These are phyloP conservation scores for Arge pagana DNA, from an alignment of 2,888 invertebrate species.

Conservation along the genomic window DNA sequence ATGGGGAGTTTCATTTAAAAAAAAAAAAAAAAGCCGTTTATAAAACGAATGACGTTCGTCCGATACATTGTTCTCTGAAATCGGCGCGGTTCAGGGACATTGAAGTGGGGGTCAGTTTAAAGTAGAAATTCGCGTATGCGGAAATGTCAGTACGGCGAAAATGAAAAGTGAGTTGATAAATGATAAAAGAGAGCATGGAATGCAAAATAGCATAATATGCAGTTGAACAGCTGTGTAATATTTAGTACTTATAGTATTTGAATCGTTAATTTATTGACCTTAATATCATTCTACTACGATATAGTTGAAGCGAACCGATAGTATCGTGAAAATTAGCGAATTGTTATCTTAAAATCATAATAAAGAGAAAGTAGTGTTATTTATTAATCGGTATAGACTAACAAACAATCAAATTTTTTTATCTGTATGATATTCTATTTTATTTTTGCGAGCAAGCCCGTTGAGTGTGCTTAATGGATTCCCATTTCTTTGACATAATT, in stretches of 20 bases:
- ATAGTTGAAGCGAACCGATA: constrained; percentile 6
- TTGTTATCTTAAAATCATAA: constrained; percentile 40
- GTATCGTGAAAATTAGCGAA: constrained; percentile 40
- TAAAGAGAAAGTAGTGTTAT: constrained; percentile 42
- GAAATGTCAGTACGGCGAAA: no score
- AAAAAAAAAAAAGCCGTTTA: no score
- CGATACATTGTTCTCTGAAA: no score
- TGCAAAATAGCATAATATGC: no score
- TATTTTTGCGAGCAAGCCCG: constrained; percentile 27
- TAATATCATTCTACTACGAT: constrained; percentile 34
- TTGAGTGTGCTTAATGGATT: constrained; percentile 20
- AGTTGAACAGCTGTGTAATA: no score
- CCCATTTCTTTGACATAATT: neutral
- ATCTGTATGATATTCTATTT: constrained; percentile 36
- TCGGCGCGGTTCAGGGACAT: no score
- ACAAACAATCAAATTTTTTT: constrained; percentile 32
- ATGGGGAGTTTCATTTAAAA: no score
- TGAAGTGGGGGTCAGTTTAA: no score
- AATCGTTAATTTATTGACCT: constrained; percentile 54
- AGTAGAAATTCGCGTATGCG: no score
- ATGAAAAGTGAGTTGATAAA: no score
- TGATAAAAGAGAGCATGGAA: no score
- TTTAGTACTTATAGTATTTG: constrained; percentile 54
- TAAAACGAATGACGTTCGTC: no score
- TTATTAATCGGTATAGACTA: constrained; percentile 42